phyloP scores from a whole-genome alignment of 2,888 invertebrate species.

The Clanis bilineata region DNA sequence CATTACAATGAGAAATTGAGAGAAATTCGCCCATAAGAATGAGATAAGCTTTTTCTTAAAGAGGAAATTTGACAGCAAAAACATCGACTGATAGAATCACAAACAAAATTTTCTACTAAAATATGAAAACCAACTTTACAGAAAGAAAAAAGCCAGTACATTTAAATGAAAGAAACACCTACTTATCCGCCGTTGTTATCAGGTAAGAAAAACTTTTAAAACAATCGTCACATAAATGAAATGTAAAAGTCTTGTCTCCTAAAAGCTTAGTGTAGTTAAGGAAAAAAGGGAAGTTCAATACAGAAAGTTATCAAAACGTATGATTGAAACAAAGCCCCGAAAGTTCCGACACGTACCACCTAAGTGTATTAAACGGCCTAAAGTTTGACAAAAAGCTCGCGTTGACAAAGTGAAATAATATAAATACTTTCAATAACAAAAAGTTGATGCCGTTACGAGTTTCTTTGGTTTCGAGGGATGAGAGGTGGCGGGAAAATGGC shows the following conservation, averaged over 20 bases:
- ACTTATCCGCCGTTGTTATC: not conserved
- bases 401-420: conserved; percentile 74
- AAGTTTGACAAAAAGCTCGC: conserved; percentile 67
- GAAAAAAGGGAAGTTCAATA: conserved; percentile 14
- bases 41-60: too few species aligned
- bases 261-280: conserved; percentile 45
- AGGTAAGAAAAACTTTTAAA: not conserved
- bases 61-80: too few species aligned
- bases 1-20: too few species aligned
- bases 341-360: conserved; percentile 62
- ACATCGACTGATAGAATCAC: too few species aligned
- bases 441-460: conserved; percentile 59
- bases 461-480: not conserved
- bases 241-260: conserved; percentile 37
- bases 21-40: too few species aligned
- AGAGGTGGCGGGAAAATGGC: conserved; percentile 20
- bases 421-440: conserved; percentile 80
- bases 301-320: conserved; percentile 46
- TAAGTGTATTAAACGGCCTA: conserved; percentile 78
- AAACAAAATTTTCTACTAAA: too few species aligned
- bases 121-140: too few species aligned
- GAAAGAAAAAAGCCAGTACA: too few species aligned
- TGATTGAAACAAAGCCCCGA: conserved; percentile 74
- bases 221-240: conserved; percentile 14
- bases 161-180: not conserved